A percentile compares a stretch with the other conserved stretches of the same genome.
Conservation (phyloP, 2,113 vertebrate genomes). For the Amazona vittata region DNA sequence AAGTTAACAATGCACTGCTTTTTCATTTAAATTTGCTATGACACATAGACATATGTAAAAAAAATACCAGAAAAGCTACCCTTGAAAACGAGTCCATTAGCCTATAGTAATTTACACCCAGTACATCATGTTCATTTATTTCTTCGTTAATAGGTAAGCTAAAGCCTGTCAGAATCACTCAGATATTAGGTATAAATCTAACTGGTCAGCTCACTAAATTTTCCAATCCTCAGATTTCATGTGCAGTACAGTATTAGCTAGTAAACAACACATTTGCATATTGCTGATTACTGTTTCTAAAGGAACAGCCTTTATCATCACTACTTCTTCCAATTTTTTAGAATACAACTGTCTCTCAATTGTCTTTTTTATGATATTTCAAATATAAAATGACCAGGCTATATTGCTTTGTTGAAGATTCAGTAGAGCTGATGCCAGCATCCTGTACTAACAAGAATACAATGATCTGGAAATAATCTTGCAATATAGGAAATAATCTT, state of each 20-base stretch:
- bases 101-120: neutral
- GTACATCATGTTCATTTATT: neutral
- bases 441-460: neutral
- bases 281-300: neutral
- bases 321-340: neutral
- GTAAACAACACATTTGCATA: neutral
- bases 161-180: neutral
- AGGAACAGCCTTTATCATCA: neutral
- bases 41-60: neutral
- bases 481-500: neutral
- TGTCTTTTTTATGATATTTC: neutral
- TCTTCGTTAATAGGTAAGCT: neutral
- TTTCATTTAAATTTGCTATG: neutral
- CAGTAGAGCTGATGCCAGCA: neutral
- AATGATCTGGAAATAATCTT: neutral
- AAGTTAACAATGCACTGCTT: neutral
- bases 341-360: neutral
- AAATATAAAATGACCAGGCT: neutral
- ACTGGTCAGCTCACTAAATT: neutral
- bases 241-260: fast-evolving
- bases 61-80: neutral
- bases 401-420: neutral
- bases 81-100: neutral
- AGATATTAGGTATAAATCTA: neutral
- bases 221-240: neutral